Evolutionary conservation across 2,797 vertebrate genomes (phyloP).

Genomic region (Semaprochilodus insignis): DNA sequence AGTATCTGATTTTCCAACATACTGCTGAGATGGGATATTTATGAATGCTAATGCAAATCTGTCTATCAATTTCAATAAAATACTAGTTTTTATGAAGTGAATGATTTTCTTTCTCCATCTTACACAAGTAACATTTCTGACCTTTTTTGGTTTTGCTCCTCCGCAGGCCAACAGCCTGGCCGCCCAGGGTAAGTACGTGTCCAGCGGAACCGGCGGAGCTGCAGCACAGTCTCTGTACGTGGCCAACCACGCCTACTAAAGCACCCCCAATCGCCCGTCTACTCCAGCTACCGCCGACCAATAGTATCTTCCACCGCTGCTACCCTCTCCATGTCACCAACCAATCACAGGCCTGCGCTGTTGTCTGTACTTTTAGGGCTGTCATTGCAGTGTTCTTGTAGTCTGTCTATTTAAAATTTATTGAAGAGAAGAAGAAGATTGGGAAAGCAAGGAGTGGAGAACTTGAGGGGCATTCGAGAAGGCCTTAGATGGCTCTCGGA

Average conservation of each 20-base stretch:
- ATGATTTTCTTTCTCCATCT: too few species aligned
- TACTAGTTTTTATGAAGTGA: too few species aligned
- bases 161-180: slow-evolving; percentile 89
- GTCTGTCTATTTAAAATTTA: slow-evolving; percentile 68
- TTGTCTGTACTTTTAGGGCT: slow-evolving; percentile 80
- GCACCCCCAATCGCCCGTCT: slow-evolving; percentile 52
- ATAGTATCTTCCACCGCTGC: slow-evolving; percentile 78
- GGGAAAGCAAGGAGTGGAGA: neutral
- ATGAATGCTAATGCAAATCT: too few species aligned
- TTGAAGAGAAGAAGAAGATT: neutral
- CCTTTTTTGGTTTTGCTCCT: neutral
- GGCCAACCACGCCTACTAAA: slow-evolving; percentile 95
- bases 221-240: slow-evolving; percentile 91
- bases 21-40: neutral
- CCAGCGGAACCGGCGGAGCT: slow-evolving; percentile 73
- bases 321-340: slow-evolving; percentile 69
- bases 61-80: too few species aligned
- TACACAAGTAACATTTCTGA: neutral
- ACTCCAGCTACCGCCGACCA: slow-evolving; percentile 69
- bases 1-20: neutral
- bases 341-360: slow-evolving; percentile 80
- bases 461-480: slow-evolving; percentile 13
- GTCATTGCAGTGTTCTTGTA: slow-evolving; percentile 63
- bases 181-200: slow-evolving; percentile 89
- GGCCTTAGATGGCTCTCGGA: neutral